phyloP scores from a whole-genome alignment of 30 jellyfish, hydroid and myxozoan genomes.

The Thelohanellus kitauei region DNA sequence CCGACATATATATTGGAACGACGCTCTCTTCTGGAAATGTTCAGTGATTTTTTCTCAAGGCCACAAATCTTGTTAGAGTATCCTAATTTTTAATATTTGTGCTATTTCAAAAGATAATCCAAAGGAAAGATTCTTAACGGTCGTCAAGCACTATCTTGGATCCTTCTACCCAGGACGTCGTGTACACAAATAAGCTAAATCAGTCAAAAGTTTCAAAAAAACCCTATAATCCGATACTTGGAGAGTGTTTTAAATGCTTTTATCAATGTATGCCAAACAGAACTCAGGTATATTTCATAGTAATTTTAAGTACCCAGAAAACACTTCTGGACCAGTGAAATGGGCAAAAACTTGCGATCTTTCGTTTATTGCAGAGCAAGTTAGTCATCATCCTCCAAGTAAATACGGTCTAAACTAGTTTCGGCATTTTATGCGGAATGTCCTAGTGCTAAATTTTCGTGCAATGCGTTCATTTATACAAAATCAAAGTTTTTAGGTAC shows the following conservation, averaged over 20 bases:
- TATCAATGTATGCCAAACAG: slow-evolving; percentile 3
- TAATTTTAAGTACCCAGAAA: not conserved
- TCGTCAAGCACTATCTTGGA: slow-evolving; percentile 26
- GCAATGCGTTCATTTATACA: slow-evolving; percentile 54
- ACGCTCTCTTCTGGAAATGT: slow-evolving; percentile 56
- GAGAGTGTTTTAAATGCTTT: slow-evolving; percentile 28
- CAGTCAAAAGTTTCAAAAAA: slow-evolving; percentile 54
- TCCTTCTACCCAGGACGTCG: slow-evolving; percentile 74
- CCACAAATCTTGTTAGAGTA: slow-evolving; percentile 56
- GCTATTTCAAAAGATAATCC: too few species aligned
- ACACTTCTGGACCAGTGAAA: slow-evolving; percentile 38
- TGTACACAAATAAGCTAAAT: too few species aligned
- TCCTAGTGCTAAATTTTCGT: slow-evolving; percentile 20
- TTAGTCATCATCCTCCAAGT: slow-evolving; percentile 98
- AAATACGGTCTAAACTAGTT: slow-evolving; percentile 13
- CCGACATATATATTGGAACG: slow-evolving; percentile 54
- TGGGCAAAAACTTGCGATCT: slow-evolving; percentile 74
- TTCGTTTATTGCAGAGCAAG: slow-evolving; percentile 71
- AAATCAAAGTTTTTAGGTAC: slow-evolving; percentile 72
- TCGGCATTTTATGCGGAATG: slow-evolving; percentile 87
- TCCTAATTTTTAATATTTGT: not conserved
- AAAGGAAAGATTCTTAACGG: slow-evolving; percentile 42
- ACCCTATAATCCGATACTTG: slow-evolving; percentile 71
- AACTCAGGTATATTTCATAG: not conserved
- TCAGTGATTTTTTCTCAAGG: slow-evolving; percentile 55